Evolutionary conservation across 2,113 vertebrate species (phyloP), one percentile per base, ranked within the genome.

Genomic region (Petaurus breviceps): DNA sequence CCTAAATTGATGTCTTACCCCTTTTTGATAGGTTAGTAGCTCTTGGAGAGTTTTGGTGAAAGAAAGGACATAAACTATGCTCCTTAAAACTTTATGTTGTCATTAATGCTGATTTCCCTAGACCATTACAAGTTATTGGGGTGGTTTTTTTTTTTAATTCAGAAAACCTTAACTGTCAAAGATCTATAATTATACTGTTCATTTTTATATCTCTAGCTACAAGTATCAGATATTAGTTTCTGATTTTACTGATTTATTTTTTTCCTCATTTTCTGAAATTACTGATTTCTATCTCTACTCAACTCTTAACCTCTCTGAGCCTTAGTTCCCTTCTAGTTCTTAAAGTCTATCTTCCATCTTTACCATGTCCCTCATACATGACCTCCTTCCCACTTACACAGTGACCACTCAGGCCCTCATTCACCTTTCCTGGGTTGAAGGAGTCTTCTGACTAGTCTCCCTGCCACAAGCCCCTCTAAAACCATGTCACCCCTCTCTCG

Each of bases 11-110:
- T 77, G 37, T 90, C 52, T 94, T 95, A 51, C 37, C 4, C 91
- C 51, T 19, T 43, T 8, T 84, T 16, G 68, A 43, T 23, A 43
- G 68, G n/a, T 84, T 84, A 43, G 68, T 8, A 49, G 5, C 84
- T 97, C 53, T 97, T 49, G 91, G 47, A 46, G 97, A 93, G 8
- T 54, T 95, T 77, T 47, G 89, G 50, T 10, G 89, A 16, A 95
- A 94, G 3, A 51, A 95, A 94, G 3, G 46, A 28, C 23, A 14
- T 22, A 84, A 14, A 5, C 90, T 12, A 37, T 31, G 50, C 24
- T 84, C 19, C n/a, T 96, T 96, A 92, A 90, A 96, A 50, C 50
- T 91, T 51, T 23, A 31, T 26, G 49, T 89, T 92, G 47, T 9
- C 90, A 61, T 47, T 94, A 8, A 12, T 8, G 92, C 52, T 93